Evolutionary conservation across 2,797 vertebrate genomes (phyloP), one percentile per base, ranked within the genome.

Genomic region (Intellagama lesueurii): DNA sequence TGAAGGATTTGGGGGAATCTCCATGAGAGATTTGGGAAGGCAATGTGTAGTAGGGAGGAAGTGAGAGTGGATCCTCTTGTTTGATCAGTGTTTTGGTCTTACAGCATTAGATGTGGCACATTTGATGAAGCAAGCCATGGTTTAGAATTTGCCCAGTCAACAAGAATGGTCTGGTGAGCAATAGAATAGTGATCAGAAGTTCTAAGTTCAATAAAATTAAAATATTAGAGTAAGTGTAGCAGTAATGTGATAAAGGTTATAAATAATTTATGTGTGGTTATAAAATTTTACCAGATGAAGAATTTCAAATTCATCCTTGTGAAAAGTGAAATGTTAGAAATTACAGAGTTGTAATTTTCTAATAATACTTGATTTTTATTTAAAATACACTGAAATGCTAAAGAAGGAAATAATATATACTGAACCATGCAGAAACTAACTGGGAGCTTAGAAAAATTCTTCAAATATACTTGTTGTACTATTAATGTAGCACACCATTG

Each of bases 361-460:
- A 24, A 2, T 66, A 81, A 64, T 32, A 66, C 30, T 78, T 66
- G 68, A 32, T 47, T 78, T 86, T 77, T 32, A 40, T 66, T 11
- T 60, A 76, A 75, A 64, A 64, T 64, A 22, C 4, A 47, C 35
- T 32, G 28, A 44, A 22, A 49, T 26, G 64, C 28, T 78, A 77
- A 76, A 64, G 16, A 11, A 77, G 30, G 17, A 9, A 68, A 32
- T 49, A 14, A n/a, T 64, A 68, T 66, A 22, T 78, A 24, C 30
- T 64, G 40, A 44, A 44, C n/a, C n/a, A n/a, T 77, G 35, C 85
- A 78, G 40, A 86, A 47, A 86, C 30, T 77, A 86, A 77, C 72
- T 81, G 52, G 16, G 17, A 81, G 7, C 16, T 22, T 66, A 64
- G 32, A 81, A 24, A 81, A 66, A n/a, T 64, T 16, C 30, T 32